Conservation (phyloP, 2,797 vertebrate genomes). For the Echeneis naucrates region DNA sequence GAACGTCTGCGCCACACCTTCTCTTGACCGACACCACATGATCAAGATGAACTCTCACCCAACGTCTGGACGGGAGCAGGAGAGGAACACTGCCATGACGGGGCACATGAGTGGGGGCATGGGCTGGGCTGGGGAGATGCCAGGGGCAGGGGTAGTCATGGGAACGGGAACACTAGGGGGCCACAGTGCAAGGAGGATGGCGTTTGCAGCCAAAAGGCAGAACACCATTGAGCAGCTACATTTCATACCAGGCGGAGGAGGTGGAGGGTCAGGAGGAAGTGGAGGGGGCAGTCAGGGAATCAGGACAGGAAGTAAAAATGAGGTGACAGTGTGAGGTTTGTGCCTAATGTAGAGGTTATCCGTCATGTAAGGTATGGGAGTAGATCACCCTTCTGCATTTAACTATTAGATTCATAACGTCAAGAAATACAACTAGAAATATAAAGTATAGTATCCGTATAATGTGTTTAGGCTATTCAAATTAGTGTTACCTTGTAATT, state of each 20-base stretch:
- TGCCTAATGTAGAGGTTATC: constrained; percentile 67
- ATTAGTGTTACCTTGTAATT: constrained; percentile 76
- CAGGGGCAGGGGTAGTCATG: constrained; percentile 85
- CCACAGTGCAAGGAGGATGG: constrained; percentile 88
- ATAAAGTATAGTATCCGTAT: constrained; percentile 68
- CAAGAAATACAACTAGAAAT: constrained; percentile 67
- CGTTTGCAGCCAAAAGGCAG: constrained; percentile 91
- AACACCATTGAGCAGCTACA: constrained; percentile 95
- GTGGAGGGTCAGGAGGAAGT: constrained; percentile 81
- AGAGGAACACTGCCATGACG: constrained; percentile 81
- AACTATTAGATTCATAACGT: constrained; percentile 67
- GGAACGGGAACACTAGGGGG: constrained; percentile 87
- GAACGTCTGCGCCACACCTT: constrained; percentile 88
- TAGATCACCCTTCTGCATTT: constrained; percentile 70
- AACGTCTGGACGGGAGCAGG: constrained; percentile 86
- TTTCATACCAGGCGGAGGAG: constrained; percentile 92
- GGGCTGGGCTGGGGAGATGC: constrained; percentile 82
- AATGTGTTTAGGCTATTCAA: constrained; percentile 72
- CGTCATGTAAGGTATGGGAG: constrained; percentile 50
- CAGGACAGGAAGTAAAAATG: constrained; percentile 94
- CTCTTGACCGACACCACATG: constrained; percentile 90
- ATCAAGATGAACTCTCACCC: constrained; percentile 94
- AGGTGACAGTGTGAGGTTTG: constrained; percentile 90
- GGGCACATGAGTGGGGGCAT: constrained; percentile 85
- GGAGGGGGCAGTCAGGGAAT: constrained; percentile 88